Conservation (phyloP, 2,888 invertebrate species). For the Eilema depressum region DNA sequence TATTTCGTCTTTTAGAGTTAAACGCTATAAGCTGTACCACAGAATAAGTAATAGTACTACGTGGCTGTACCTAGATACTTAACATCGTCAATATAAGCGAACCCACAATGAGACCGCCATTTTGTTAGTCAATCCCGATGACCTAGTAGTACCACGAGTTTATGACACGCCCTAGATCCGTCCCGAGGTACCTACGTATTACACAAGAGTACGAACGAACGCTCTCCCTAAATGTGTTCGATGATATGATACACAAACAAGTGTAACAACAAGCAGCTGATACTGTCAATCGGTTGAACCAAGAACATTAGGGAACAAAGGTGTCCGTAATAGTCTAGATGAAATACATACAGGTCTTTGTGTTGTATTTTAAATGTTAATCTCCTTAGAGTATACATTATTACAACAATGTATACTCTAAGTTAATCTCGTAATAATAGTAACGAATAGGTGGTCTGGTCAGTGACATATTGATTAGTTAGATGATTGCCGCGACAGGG, state of each 20-base stretch:
- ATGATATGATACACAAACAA: background rate
- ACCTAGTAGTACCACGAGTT: background rate
- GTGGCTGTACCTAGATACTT: too few species aligned
- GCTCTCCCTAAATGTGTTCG: background rate
- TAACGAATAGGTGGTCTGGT: too few species aligned
- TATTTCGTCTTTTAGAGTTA: background rate
- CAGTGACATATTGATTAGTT: background rate
- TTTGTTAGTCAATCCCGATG: background rate
- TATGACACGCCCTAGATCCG: background rate
- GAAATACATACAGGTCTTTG: too few species aligned
- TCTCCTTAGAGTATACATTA: too few species aligned
- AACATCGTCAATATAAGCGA: background rate
- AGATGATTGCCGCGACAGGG: constrained; percentile 80
- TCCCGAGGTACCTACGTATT: background rate
- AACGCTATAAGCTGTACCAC: too few species aligned
- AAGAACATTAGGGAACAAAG: background rate
- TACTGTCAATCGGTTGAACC: background rate
- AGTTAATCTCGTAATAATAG: background rate
- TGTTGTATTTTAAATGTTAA: too few species aligned
- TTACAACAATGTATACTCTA: too few species aligned
- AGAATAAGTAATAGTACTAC: too few species aligned
- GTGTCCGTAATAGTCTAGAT: background rate
- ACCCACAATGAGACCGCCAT: background rate
- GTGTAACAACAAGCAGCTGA: background rate
- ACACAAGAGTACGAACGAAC: background rate